Evolutionary conservation across 2,888 invertebrate genomes (phyloP), one percentile per base, ranked within the genome.

Genomic region (Chrysolina haemoptera): DNA sequence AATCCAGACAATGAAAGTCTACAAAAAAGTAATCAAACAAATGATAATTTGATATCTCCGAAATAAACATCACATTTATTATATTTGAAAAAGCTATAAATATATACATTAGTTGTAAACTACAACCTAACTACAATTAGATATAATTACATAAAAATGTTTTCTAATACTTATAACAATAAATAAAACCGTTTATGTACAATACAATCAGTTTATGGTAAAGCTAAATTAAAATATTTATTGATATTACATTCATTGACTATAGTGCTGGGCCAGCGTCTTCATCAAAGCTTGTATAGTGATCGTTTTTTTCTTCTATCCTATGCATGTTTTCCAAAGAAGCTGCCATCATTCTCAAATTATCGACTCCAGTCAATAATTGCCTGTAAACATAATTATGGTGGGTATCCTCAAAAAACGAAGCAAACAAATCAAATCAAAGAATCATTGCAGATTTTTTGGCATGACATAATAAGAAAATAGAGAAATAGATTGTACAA

Each of bases 301-400:
- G 86, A 76, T 90, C 89, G 83, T 87, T 87, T 82, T 88, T 88
- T 81, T 88, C 87, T 80, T 90, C 89, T 85, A 89, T 89, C 80
- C 89, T 88, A 83, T 91, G 89, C 84, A 90, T 87, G 81, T 90
- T 91, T 82, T 93, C 93, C 79, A 93, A 86, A 48, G 91, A 89
- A 50, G 91, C 90, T 20, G 93, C 93, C 86, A 93, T 90, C 82
- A 91, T 89, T 81, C 92, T 89, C 74, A 93, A 87, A 86, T 93
- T 93, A 81, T 92, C 92, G 68, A 93, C 93, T 62, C 93, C 93
- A 74, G 89, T 89, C 82, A 93, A 88, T 76, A 93, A 85, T 89
- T 93, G 92, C 83, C 93, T 93, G 81, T n/a, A 86, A 88, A 66
- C 68, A 80, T 35, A 35, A 35, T 35, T 35, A 35, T 35, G 0